Evolutionary conservation across 2,888 invertebrate species (phyloP).

Genomic region (Dysmachus trigonus): DNA sequence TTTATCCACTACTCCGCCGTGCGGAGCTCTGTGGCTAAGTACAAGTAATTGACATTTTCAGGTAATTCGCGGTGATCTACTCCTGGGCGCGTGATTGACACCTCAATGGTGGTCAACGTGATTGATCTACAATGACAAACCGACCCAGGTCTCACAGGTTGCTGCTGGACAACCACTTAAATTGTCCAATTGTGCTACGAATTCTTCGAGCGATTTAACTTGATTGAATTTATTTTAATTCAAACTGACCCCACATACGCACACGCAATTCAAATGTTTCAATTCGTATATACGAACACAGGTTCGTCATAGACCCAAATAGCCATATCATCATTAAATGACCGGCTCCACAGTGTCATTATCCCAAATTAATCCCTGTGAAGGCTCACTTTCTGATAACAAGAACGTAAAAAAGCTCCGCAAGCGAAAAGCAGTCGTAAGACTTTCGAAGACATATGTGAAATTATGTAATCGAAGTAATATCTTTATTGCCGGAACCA

Average conservation of each 20-base stretch:
- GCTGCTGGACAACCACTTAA: background rate
- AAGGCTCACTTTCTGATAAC: background rate
- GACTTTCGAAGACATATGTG: background rate
- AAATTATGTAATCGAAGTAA: background rate
- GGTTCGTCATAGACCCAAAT: background rate
- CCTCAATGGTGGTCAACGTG: slow-evolving; percentile 46
- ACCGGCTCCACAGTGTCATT: background rate
- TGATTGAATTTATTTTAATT: background rate
- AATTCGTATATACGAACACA: background rate
- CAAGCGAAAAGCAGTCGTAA: background rate
- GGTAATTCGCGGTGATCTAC: slow-evolving; percentile 32
- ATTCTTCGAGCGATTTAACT: background rate
- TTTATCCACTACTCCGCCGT: slow-evolving; percentile 13
- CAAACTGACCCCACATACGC: background rate
- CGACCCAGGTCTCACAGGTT: background rate
- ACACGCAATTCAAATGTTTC: background rate
- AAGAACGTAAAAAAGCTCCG: background rate
- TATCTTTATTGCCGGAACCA: background rate
- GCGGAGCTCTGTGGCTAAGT: background rate
- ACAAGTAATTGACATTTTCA: slow-evolving; percentile 45
- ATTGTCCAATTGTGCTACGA: background rate
- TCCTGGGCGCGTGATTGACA: slow-evolving; percentile 42
- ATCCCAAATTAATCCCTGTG: background rate
- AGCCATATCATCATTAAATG: background rate
- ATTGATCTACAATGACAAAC: slow-evolving; percentile 47